These are phyloP conservation scores for Arvicanthis niloticus DNA, from an alignment of 2,113 vertebrate genomes.

Conservation along the genomic window DNA sequence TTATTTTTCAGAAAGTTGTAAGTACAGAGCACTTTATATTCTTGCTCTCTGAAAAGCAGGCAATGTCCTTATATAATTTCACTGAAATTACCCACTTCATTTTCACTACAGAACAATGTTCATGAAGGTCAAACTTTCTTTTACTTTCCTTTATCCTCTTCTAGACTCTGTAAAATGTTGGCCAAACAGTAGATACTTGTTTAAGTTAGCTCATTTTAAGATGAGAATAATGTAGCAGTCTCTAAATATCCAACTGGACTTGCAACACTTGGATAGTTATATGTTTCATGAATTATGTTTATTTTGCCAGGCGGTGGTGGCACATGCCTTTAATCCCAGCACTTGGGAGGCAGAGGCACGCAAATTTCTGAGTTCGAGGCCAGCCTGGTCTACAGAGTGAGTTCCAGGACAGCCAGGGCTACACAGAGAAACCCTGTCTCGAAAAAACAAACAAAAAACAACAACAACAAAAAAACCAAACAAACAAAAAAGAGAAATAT, in stretches of 20 bases:
- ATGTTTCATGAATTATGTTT: neutral
- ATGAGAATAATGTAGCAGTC: neutral
- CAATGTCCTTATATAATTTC: slow-evolving; percentile 1
- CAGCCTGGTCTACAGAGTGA: no score
- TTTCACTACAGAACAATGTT: neutral
- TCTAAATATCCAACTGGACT: neutral
- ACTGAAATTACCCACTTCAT: slow-evolving; percentile 16
- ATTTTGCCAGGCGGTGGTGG: no score
- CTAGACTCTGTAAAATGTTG: neutral
- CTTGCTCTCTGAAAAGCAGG: slow-evolving; percentile 40
- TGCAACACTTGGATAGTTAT: neutral
- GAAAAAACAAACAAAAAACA: no score
- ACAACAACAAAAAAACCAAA: no score
- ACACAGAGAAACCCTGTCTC: no score
- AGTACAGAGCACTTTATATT: slow-evolving; percentile 47
- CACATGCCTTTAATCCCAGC: no score
- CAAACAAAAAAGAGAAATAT: no score
- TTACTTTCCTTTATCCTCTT: neutral
- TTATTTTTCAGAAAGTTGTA: slow-evolving; percentile 45
- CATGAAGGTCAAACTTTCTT: slow-evolving; percentile 9
- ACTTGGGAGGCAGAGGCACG: no score
- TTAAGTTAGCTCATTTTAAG: slow-evolving; percentile 17
- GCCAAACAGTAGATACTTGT: neutral
- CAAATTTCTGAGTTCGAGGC: no score
- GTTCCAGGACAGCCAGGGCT: no score